phyloP scores from a whole-genome alignment of 2,888 invertebrate genomes.

The Agriopis aurantiaria region DNA sequence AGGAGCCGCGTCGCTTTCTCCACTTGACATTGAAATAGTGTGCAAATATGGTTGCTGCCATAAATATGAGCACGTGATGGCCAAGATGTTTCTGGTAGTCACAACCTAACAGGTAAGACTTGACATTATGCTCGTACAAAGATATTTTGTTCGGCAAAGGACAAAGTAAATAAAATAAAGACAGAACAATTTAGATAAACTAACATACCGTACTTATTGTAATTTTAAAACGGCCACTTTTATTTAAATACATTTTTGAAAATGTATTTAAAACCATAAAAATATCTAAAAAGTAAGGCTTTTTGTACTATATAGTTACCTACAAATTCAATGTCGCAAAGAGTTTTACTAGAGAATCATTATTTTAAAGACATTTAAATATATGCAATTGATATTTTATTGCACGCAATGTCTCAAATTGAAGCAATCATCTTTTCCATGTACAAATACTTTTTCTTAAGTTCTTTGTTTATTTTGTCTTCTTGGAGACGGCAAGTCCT shows the following conservation, averaged over 20 bases:
- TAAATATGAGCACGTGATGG: no score
- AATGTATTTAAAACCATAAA: conserved; percentile 4
- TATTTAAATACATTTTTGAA: not conserved
- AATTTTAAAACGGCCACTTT: not conserved
- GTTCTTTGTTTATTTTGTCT: no score
- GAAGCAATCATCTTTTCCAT: conserved; percentile 9
- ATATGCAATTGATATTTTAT: conserved; percentile 17
- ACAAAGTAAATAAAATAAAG: not conserved
- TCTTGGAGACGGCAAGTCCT: no score
- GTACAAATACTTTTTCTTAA: no score
- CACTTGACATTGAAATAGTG: conserved; percentile 51
- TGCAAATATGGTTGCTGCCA: conserved; percentile 47
- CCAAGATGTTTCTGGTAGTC: no score
- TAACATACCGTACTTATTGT: no score
- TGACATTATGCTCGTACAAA: no score
- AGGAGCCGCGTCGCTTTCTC: conserved; percentile 57
- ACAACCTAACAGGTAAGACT: no score
- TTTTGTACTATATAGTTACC: not conserved
- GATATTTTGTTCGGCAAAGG: no score
- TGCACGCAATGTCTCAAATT: conserved; percentile 11
- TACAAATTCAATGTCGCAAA: not conserved
- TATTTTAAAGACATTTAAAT: not conserved
- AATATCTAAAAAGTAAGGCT: conserved; percentile 7
- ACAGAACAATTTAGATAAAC: not conserved
- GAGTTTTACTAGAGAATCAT: not conserved